Base-by-base conservation (phyloP, 1,140 invertebrate genomes). In the Grapholita molesta region DNA sequence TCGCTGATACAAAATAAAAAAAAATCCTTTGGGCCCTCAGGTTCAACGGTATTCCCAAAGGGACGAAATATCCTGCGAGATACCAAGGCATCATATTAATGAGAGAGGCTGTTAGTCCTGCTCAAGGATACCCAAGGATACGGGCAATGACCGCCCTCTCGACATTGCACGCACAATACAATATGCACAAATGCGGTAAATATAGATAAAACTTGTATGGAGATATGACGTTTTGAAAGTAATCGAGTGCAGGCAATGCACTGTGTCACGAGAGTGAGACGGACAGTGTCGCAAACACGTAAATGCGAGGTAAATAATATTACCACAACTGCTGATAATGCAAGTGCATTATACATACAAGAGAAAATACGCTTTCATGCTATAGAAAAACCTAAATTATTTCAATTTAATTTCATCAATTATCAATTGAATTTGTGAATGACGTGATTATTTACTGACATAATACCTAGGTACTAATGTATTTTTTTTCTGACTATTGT, bases 11-110 rank as follows among this genome's bases (percentile, higher is more conserved):
- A 15, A 1, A 48, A 48, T 9, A 48, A 0, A 21, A 48, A 18
- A 48, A 6, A 15, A 15, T 2, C 15, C 28, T 25, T 1, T 35
- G 67, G 71, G 81, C 84, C 86, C 85, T 89, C 89, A 33, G 35
- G n/a, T 24, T 28, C 7, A n/a, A 18, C 48, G 32, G 77, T 78
- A 85, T 91, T 92, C 90, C 92, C 90, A 91, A 92, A 92, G 92
- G 92, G 92, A 92, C 90, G 84, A 92, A 92, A 91, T 92, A 92
- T 92, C 92, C 92, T 92, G 90, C 85, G 79, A 82, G 71, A 52
- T 89, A 92, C 89, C 80, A 92, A 89, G 90, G 82, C 69, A 76
- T 70, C 86, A 92, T 90, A 85, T 82, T 70, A 79, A 71, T 67
- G 66, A 69, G 83, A 78, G 85, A 84, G 83, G 77, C 79, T 66